Evolutionary conservation across 2,113 vertebrate genomes (phyloP), one percentile per base, ranked within the genome.

Genomic region (Balaeniceps rex): DNA sequence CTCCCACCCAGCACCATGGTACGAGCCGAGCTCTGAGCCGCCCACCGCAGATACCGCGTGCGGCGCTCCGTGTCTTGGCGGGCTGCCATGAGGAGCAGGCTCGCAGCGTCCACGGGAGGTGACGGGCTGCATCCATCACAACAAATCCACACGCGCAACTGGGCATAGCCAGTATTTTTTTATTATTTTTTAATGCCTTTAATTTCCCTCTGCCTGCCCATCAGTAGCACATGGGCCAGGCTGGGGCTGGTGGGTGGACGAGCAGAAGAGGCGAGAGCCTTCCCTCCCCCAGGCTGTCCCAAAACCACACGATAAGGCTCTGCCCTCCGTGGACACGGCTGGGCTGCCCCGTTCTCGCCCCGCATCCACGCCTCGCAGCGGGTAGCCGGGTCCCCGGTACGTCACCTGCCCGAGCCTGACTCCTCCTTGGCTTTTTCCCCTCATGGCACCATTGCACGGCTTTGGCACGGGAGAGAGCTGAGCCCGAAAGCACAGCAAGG

Each of bases 341-440:
- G 14, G 1, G 51, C 49, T 42, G 65, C 25, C 44, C 52, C 7
- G 4, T 26, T 24, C 19, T 12, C 4, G 2, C 54, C 47, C 46
- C 10, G 1, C 19, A 8, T 28, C 49, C 16, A 4, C 2, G 1
- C 15, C 76, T 13, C 29, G 49, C 55, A 40, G 40, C 1, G 0
- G 13, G 66, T 44, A 23, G 7, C 80, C 2, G 28, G 17, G 81
- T 42, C 55, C 69, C 46, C 19, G 4, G 46, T 4, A 7, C 42
- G 4, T 40, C 58, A 3, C 46, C 33, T 28, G 22, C 55, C 8
- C 3, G 17, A 42, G 61, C 42, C 34, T 21, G 44, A 3, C 64
- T 38, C 1, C 3, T 52, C 71, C 77, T 87, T 68, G 87, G 66
- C 54, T 83, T 82, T 44, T 33, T 34, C 71, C 42, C n/a, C 68